These are phyloP conservation scores for Apamea sordens DNA, from an alignment of 2,888 invertebrate species.

Conservation along the genomic window DNA sequence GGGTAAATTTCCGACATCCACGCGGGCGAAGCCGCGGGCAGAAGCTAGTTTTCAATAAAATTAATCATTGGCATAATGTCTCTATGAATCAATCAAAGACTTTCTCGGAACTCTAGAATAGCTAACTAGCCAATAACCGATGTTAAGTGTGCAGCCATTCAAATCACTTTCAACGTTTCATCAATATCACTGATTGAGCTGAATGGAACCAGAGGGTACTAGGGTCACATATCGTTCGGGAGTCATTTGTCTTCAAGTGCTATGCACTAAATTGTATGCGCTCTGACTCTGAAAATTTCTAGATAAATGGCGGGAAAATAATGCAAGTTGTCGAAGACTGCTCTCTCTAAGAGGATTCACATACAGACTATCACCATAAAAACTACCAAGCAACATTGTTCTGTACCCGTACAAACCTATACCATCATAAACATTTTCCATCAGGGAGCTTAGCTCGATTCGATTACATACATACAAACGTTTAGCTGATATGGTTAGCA, in stretches of 20 bases:
- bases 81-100: slow-evolving; percentile 31
- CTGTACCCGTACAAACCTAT: not conserved
- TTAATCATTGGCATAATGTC: slow-evolving; percentile 10
- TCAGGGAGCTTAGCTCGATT: not conserved
- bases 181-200: slow-evolving; percentile 49
- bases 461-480: not conserved
- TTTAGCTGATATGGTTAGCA: not conserved
- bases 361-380: not conserved
- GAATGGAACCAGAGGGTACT: slow-evolving; percentile 28
- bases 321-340: not conserved
- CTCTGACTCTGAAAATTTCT: not conserved
- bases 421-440: not conserved
- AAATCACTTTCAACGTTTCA: slow-evolving; percentile 37
- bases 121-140: slow-evolving; percentile 36
- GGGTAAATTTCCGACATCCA: too few relatives aligned
- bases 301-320: not conserved
- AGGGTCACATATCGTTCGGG: slow-evolving; percentile 12
- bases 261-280: slow-evolving; percentile 1
- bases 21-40: too few relatives aligned
- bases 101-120: slow-evolving; percentile 38
- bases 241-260: slow-evolving; percentile 21
- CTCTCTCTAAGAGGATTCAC: not conserved
- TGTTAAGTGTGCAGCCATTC: slow-evolving; percentile 29
- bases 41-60: slow-evolving; percentile 4
- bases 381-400: not conserved